Evolutionary conservation across 1,140 invertebrate genomes (phyloP).

Genomic region (Agraylea sexmaculata): DNA sequence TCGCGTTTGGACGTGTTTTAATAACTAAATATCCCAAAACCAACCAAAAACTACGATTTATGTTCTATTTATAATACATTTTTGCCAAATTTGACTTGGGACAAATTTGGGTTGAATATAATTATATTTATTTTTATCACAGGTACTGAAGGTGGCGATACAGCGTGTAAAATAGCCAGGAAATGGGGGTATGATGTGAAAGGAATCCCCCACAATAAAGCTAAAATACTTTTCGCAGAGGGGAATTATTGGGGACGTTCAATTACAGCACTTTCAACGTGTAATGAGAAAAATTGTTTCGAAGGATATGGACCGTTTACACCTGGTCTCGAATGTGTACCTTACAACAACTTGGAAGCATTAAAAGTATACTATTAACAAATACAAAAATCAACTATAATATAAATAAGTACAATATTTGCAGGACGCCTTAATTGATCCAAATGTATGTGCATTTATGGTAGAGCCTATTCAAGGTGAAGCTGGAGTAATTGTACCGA

Average conservation of each 20-base stretch:
- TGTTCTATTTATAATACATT: too few species aligned
- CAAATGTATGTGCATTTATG: slow-evolving; percentile 85
- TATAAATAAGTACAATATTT: background rate
- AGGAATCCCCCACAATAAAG: slow-evolving; percentile 55
- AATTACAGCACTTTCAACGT: slow-evolving; percentile 66
- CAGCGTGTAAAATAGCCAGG: slow-evolving; percentile 60
- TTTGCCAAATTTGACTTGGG: too few species aligned
- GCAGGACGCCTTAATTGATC: slow-evolving; percentile 51
- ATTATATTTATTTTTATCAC: too few species aligned
- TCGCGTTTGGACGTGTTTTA: too few species aligned
- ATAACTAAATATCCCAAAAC: too few species aligned
- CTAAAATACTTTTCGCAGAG: slow-evolving; percentile 61
- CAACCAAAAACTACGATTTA: too few species aligned
- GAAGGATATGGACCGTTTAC: slow-evolving; percentile 68
- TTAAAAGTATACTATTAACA: too few species aligned
- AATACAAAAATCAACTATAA: too few species aligned
- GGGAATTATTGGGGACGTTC: slow-evolving; percentile 79
- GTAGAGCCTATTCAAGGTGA: slow-evolving; percentile 96
- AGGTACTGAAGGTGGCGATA: slow-evolving; percentile 73
- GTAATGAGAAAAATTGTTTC: slow-evolving; percentile 57
- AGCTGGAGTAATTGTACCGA: slow-evolving; percentile 83
- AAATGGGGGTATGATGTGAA: slow-evolving; percentile 75
- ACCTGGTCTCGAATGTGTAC: slow-evolving; percentile 59
- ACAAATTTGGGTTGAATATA: too few species aligned
- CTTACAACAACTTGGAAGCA: slow-evolving; percentile 59